A percentile compares a stretch with the other conserved stretches of the same genome.
phyloP scores from a whole-genome alignment of 2,797 vertebrate species.

The Molothrus ater region DNA sequence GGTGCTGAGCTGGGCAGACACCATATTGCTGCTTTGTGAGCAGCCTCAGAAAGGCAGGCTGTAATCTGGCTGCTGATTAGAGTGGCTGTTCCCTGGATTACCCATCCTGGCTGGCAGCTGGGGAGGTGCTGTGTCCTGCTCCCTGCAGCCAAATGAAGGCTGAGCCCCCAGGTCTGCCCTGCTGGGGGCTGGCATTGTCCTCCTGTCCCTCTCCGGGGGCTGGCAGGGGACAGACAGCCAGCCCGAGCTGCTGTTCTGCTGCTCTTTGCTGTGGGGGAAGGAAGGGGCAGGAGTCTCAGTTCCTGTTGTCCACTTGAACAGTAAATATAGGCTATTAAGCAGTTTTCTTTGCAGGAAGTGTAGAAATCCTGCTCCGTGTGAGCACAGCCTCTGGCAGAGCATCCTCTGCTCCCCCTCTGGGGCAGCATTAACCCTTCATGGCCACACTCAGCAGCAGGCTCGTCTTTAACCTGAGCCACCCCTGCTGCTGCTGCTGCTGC shows the following conservation, averaged over 20 bases:
- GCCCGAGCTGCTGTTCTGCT: not conserved
- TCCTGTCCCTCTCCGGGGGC: not conserved
- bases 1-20: too few species aligned
- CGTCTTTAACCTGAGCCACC: not conserved
- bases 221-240: not conserved
- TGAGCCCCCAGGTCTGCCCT: not conserved
- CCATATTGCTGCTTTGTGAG: constrained; percentile 10
- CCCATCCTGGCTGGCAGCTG: not conserved
- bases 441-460: not conserved
- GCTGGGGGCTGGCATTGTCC: not conserved
- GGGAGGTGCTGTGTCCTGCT: not conserved
- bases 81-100: not conserved
- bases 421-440: not conserved
- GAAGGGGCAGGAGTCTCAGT: constrained; percentile 41
- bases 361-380: constrained; percentile 1
- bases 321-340: constrained; percentile 38
- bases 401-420: not conserved
- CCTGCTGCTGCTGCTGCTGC: not conserved
- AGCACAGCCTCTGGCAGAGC: not conserved
- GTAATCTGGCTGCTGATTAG: not conserved
- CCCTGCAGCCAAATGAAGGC: rapidly evolving
- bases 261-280: not conserved
- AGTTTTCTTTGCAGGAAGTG: constrained; percentile 66
- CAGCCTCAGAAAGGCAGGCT: not conserved
- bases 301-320: constrained; percentile 45